These are phyloP conservation scores for Axea sp. DNA, from an alignment of 2,888 invertebrate genomes.

Conservation along the genomic window DNA sequence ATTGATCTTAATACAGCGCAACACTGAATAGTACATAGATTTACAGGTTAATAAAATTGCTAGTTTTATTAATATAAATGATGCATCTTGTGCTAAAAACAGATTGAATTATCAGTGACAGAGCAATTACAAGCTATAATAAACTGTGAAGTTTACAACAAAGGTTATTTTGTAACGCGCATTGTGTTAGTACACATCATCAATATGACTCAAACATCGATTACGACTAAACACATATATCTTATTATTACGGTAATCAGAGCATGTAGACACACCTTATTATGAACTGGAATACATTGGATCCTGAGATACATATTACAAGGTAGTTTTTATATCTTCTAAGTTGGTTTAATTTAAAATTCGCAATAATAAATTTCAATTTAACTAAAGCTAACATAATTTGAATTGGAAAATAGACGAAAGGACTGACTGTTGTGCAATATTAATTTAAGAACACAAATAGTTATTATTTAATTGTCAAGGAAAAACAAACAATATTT, in stretches of 20 bases:
- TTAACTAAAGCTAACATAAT: too few species aligned
- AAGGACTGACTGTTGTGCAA: too few species aligned
- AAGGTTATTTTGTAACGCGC: conserved; percentile 25
- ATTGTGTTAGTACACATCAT: conserved; percentile 47
- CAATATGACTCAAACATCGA: conserved; percentile 50
- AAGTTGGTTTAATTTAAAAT: neutral
- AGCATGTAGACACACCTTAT: conserved; percentile 60
- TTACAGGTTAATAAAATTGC: conserved; percentile 31
- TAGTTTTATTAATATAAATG: conserved; percentile 30
- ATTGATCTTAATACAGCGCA: neutral
- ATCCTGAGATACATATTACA: conserved; percentile 28
- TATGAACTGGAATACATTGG: conserved; percentile 30
- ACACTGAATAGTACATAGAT: conserved; percentile 24
- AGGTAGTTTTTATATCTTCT: conserved; percentile 1
- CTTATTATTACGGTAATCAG: conserved; percentile 58
- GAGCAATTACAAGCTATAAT: conserved; percentile 28
- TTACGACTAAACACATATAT: conserved; percentile 43
- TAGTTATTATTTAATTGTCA: neutral
- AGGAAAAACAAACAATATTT: conserved; percentile 24
- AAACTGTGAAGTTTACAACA: conserved; percentile 42
- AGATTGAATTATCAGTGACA: conserved; percentile 8
- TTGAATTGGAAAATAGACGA: too few species aligned
- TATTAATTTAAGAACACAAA: too few species aligned
- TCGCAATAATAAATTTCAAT: too few species aligned
- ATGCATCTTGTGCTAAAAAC: conserved; percentile 26